Conservation (phyloP, 2,797 vertebrate genomes). For the Melopsittacus undulatus region DNA sequence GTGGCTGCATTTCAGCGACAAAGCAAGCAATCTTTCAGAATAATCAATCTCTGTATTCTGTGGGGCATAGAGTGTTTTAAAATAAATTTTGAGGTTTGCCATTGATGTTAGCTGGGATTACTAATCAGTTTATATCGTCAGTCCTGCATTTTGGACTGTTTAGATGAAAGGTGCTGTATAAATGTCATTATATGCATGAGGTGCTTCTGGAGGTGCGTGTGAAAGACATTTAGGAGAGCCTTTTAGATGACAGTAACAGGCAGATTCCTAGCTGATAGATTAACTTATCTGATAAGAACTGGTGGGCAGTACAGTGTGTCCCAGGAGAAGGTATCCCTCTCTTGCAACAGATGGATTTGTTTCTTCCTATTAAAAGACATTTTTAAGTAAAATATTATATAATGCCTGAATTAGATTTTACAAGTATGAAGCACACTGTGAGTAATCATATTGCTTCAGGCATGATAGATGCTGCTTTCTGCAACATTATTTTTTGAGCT, state of each 20-base stretch:
- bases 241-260: neutral
- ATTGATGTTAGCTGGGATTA: neutral
- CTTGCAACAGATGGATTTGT: neutral
- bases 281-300: neutral
- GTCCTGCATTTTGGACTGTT: neutral
- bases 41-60: neutral
- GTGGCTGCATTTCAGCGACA: neutral
- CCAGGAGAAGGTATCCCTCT: neutral
- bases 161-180: neutral
- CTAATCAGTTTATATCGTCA: neutral
- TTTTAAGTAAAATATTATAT: conserved; percentile 19
- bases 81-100: neutral
- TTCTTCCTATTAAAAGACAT: conserved; percentile 16
- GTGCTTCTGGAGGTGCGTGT: neutral
- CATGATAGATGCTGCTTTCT: conserved; percentile 16
- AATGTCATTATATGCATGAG: neutral
- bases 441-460: conserved; percentile 21
- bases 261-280: neutral
- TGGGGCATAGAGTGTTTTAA: neutral
- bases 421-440: neutral
- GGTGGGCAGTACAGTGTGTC: neutral
- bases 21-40: neutral
- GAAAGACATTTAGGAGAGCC: neutral
- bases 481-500: conserved; percentile 29
- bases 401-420: conserved; percentile 48